Conservation (phyloP, 2,113 vertebrate species). For the Peromyscus californicus region DNA sequence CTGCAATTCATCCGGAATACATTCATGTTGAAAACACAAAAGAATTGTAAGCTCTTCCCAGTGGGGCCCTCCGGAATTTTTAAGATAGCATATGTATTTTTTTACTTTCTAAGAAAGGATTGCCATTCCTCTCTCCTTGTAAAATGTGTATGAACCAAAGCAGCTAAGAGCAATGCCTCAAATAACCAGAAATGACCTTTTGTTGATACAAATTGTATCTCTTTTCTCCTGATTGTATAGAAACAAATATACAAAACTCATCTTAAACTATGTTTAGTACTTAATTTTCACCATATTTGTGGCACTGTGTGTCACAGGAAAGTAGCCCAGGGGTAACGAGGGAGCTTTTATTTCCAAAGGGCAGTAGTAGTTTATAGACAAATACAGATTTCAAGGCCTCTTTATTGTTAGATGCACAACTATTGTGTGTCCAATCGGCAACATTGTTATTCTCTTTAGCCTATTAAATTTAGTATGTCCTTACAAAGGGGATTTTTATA, state of each 20-base stretch:
- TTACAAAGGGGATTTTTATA: slow-evolving; percentile 84
- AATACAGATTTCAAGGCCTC: slow-evolving; percentile 89
- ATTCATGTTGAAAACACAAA: slow-evolving; percentile 59
- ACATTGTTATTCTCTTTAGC: slow-evolving; percentile 87
- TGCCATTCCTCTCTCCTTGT: slow-evolving; percentile 82
- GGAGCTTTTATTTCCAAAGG: slow-evolving; percentile 88
- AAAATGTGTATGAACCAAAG: slow-evolving; percentile 87
- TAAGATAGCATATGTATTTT: slow-evolving; percentile 73
- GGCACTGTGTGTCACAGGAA: slow-evolving; percentile 99
- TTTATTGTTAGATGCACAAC: slow-evolving; percentile 87
- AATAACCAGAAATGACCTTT: slow-evolving; percentile 99
- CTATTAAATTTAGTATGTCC: slow-evolving; percentile 84
- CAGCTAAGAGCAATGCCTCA: slow-evolving; percentile 96
- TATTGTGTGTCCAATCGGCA: slow-evolving; percentile 89
- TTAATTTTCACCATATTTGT: slow-evolving; percentile 95
- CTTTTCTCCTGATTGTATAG: slow-evolving; percentile 97
- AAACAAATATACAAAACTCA: slow-evolving; percentile 93
- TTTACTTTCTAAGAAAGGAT: slow-evolving; percentile 82
- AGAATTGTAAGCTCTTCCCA: slow-evolving; percentile 44
- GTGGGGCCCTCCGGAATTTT: slow-evolving; percentile 11
- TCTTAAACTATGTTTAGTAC: slow-evolving; percentile 94
- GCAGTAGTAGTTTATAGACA: slow-evolving; percentile 93
- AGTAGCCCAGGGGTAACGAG: slow-evolving; percentile 93
- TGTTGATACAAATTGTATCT: slow-evolving; percentile 99
- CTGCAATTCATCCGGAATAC: slow-evolving; percentile 50